Conservation (phyloP, 2,797 vertebrate genomes). For the Darevskia nairensis region DNA sequence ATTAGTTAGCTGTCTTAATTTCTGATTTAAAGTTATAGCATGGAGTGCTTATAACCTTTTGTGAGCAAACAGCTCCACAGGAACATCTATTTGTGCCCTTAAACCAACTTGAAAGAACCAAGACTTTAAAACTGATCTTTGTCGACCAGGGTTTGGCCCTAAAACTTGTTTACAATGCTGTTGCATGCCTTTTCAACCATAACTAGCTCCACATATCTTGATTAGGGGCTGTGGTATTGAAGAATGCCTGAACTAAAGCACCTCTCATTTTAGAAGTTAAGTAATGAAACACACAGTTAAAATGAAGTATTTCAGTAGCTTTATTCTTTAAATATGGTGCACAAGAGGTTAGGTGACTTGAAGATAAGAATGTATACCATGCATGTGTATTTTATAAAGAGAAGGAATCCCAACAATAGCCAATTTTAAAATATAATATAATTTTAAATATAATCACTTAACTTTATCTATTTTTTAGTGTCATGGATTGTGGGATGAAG, state of each 20-base stretch:
- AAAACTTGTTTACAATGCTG: not conserved
- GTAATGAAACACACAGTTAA: not conserved
- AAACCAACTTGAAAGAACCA: too few species aligned
- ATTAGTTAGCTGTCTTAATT: not conserved
- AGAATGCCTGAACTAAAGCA: not conserved
- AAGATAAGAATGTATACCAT: not conserved
- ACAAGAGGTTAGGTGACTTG: not conserved
- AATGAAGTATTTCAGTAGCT: not conserved
- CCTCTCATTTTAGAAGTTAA: not conserved
- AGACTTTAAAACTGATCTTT: not conserved
- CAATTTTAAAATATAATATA: not conserved
- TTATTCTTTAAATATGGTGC: not conserved
- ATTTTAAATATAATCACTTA: not conserved
- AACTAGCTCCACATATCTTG: not conserved
- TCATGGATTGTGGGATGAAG: constrained; percentile 97
- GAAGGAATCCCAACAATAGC: not conserved
- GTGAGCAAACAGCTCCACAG: not conserved
- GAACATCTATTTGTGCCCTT: not conserved
- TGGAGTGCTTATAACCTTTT: not conserved
- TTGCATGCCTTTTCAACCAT: not conserved
- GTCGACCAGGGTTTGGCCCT: not conserved
- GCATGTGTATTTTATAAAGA: not conserved
- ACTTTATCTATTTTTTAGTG: constrained; percentile 81
- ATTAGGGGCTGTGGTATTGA: not conserved
- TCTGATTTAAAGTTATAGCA: not conserved